Conservation (phyloP, 1,140 invertebrate genomes). For the Drosophila lowei region DNA sequence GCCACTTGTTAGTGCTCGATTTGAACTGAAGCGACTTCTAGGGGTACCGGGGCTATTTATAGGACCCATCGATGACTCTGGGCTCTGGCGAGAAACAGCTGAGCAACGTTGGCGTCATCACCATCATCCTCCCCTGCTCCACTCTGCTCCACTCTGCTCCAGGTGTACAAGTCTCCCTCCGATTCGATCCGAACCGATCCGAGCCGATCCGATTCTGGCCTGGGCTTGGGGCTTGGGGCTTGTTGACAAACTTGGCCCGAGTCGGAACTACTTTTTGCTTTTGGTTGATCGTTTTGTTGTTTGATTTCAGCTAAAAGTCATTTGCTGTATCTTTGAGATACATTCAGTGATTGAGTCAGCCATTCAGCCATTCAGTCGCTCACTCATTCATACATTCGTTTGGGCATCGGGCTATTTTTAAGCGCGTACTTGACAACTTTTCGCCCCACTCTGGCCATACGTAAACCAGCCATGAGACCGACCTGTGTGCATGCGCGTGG, state of each 20-base stretch:
- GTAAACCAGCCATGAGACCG: neutral
- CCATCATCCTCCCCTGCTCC: constrained; percentile 31
- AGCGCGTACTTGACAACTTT: constrained; percentile 66
- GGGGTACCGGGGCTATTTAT: constrained; percentile 67
- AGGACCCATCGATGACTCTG: constrained; percentile 30
- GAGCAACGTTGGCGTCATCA: constrained; percentile 58
- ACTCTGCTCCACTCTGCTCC: neutral
- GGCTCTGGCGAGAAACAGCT: constrained; percentile 47
- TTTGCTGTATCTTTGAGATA: constrained; percentile 58
- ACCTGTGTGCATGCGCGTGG: constrained; percentile 57
- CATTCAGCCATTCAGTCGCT: constrained; percentile 38
- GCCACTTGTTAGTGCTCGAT: constrained; percentile 51
- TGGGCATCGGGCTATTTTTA: constrained; percentile 55
- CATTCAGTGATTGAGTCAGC: constrained; percentile 44
- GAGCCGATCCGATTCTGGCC: constrained; percentile 18
- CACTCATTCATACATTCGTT: constrained; percentile 41
- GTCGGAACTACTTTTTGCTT: constrained; percentile 64
- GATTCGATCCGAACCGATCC: neutral
- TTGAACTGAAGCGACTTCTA: constrained; percentile 72
- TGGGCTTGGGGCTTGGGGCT: constrained; percentile 29
- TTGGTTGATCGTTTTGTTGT: constrained; percentile 30
- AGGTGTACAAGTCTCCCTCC: neutral
- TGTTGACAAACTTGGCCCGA: constrained; percentile 68
- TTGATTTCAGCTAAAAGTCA: constrained; percentile 60
- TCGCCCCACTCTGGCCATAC: constrained; percentile 29